Base-by-base conservation (phyloP, 30 jellyfish, hydroid and myxozoan genomes). In the Aurelia aurita region DNA sequence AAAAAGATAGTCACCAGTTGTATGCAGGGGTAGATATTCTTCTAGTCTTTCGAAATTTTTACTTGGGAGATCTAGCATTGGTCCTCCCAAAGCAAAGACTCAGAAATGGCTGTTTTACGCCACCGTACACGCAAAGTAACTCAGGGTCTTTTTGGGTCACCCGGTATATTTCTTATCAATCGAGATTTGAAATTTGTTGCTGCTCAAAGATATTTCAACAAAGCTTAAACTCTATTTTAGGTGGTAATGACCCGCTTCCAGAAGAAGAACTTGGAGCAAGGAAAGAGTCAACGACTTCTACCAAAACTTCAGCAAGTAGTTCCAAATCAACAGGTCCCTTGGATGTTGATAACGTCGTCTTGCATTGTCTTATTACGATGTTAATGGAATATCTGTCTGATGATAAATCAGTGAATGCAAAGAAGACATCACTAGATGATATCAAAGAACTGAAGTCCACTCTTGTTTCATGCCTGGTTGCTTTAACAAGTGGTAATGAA, bases 361-460 rank as follows among this genome's bases (percentile, higher is more conserved):
- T 83, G 74, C 87, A 83, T 49, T 62, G 51, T 18, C 54, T 83
- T 1, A 58, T 70, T 20, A 29, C 62, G 3, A 22, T 83, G 58
- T 1, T 72, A 66, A 69, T 83, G 93, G 93, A 83, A 51, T 72
- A 70, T 32, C 75, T 83, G 0, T 29, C 87, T 6, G 65, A 83
- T 70, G 22, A 69, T 11, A 32, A 69, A 59, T 79, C 64, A 0
- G 87, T 71, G 43, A 83, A 49, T 58, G 81, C 72, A n/a, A 74
- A 83, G 73, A 58, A 14, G 21, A 45, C 72, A 18, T 16, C 73
- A 19, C 46, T 39, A 43, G 93, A 83, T 2, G 93, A 83, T 21
- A 55, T 83, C 11, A 58, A 75, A n/a, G 74, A 83, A 15, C 86
- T 83, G 34, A 59, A n/a, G 60, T 35, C 74, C 19, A 71, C 63